Base-by-base conservation (phyloP, 2,113 vertebrate genomes). In the Dryoscopus gambensis region DNA sequence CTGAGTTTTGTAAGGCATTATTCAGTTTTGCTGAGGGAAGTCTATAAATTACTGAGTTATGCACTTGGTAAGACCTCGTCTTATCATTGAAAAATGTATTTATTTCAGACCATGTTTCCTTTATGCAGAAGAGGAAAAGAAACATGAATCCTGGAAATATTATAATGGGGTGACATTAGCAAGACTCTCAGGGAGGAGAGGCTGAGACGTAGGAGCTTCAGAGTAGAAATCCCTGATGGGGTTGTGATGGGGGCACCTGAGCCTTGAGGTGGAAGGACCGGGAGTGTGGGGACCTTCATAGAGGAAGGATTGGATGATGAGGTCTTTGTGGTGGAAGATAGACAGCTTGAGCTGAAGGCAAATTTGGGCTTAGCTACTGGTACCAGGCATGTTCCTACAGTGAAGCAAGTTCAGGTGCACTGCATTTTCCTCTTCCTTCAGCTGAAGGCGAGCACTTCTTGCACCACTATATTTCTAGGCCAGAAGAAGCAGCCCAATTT, bases 121-220 rank as follows among this genome's bases (percentile, higher is more conserved):
- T 65, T 18, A 44, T 21, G 24, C 28, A 44, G 33, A 75, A 80
- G 47, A 62, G 33, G 68, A n/a, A 90, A 76, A 55, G 46, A 90
- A 63, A 77, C 15, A 11, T 8, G 25, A 68, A 59, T 76, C 63
- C n/a, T 76, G 24, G 50, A 69, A 89, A 69, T 84, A 69, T 16
- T 49, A 81, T 40, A 39, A 28, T 1, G 2, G 21, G 9, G 13
- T 71, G 47, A 68, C 46, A 37, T 84, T 84, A 90, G 15, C 25
- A 47, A 53, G 15, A 30, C 15, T 67, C 30, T 62, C 42, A 33
- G 30, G 27, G 8, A 57, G n/a, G 69, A 62, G 47, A 47, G 16
- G 27, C 4, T 8, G 57, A 77, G 10, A 5, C 1, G 0, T 31
- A 19, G 25, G 30, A 21, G 4, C 23, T 81, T 55, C 0, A 2